Evolutionary conservation across 2,888 invertebrate genomes (phyloP), one percentile per base, ranked within the genome.

Genomic region (Euphydryas editha): DNA sequence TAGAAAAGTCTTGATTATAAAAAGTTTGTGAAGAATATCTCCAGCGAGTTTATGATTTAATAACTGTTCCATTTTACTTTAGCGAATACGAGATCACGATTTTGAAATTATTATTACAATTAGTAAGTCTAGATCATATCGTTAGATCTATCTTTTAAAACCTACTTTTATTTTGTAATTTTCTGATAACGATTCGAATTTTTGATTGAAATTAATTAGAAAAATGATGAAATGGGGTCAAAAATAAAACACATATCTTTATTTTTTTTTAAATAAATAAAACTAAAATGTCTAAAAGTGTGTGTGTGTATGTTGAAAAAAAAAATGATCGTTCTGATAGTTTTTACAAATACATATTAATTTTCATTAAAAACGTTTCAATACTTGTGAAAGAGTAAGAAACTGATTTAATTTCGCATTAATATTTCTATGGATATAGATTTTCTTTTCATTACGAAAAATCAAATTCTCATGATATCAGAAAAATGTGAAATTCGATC

Each of bases 401-500:
- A 2, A 44, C 18, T 0, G 10, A 20, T 18, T n/a, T n/a, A n/a
- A n/a, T n/a, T n/a, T n/a, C 42, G 42, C 42, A 44, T 44, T 44
- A 44, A n/a, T n/a, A 44, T n/a, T n/a, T n/a, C n/a, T 44, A 24
- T 15, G 3, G 30, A 24, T 30, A 30, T 30, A 30, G 4, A 30
- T 30, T 30, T 24, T 24, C 24, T 8, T 30, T 30, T 30, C 2
- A 30, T 44, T 24, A 44, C 4, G 46, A 46, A 46, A 54, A 2
- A n/a, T 13, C 7, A 51, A 51, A n/a, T 24, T 21, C 21, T 49
- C 15, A 13, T 21, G 42, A 49, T 42, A 59, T n/a, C n/a, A 44
- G 24, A 24, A 60, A 60, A 46, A 49, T 15, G 6, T 58, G 60
- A 54, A 57, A 61, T 58, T 54, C 46, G 15, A 64, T 67, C 59